Base-by-base conservation (phyloP, 2,797 vertebrate species). In the Tragelaphus oryx region DNA sequence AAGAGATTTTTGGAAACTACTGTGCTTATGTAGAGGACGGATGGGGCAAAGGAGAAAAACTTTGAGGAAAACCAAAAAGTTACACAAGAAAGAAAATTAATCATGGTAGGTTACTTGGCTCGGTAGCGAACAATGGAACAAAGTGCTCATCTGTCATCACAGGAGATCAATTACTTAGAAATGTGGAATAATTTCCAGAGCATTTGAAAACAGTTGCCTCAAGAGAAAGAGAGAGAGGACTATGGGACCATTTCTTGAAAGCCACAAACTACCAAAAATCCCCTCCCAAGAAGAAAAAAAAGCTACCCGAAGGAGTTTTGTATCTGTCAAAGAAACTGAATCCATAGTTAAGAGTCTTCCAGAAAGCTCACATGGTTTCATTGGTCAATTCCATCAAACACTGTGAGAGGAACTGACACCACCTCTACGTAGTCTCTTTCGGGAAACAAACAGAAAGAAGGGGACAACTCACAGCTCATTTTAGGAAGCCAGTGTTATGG, bases 301-400 rank as follows among this genome's bases (percentile, higher is more conserved):
- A 55, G 17, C 48, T 46, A 87, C 54, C 17, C 18, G 13, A 65
- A 82, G 76, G 24, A 48, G 55, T 50, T 82, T 30, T n/a, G 8
- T 80, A 50, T 81, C 71, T 86, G 76, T 50, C 52, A 76, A 88
- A 92, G 80, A 54, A 89, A 95, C 30, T 48, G 37, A 94, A 83
- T 83, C 71, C 59, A 54, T 24, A 33, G 20, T 54, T 92, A 14
- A 82, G 80, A 92, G 83, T 33, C 60, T 90, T 93, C 54, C 62
- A 50, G 82, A 57, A 84, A 81, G 44, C 68, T 48, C 48, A 37
- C 30, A n/a, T 44, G 55, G 44, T 75, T 87, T 93, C 68, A 50
- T 18, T 78, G 60, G 75, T 57, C 80, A 89, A 44, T 26, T 52
- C n/a, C 62, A 59, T 48, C 83, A 84, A 74, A 92, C 30, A 60